Base-by-base conservation (phyloP, 2,888 invertebrate species). In the Drosophila koepferae region DNA sequence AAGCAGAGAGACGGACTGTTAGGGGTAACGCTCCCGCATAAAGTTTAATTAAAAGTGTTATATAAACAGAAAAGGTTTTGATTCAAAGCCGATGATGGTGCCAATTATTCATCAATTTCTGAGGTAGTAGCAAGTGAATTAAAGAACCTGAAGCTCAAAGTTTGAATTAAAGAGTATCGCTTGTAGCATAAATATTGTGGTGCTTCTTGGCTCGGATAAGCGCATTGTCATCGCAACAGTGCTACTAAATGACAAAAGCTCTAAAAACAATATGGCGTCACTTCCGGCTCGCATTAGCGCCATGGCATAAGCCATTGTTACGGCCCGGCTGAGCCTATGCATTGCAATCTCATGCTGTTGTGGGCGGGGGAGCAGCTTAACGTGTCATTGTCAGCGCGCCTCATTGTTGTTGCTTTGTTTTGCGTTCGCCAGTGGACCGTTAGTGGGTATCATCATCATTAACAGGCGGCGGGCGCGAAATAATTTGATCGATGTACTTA, bases 181-280 rank as follows among this genome's bases (percentile, higher is more conserved):
- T n/a, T 28, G 4, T 23, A 23, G 16, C 23, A 23, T 31, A 23
- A 31, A n/a, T 20, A 12, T 41, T 20, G 51, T 61, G 49, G 38
- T 59, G 51, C 51, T 55, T 67, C 34, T 34, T 14, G 51, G 34
- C 18, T 20, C 44, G 49, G 2, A 1, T 56, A 89, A 78, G 53
- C 59, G 68, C 82, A 74, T 63, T 71, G 86, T 89, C 85, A 89
- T 81, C 68, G 41, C 55, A 55, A 49, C 66, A 40, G 74, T 18
- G 79, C 65, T 53, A 70, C 70, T 75, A 81, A 87, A 87, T 79
- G 79, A 77, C 82, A 81, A 73, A 84, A 66, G 68, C 72, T 70
- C 74, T 80, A 80, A 85, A 90, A 86, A 90, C 90, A 90, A 86
- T 90, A 82, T 80, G 86, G 90, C 90, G 90, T 71, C 86, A 82